These are phyloP conservation scores for Menidia beryllina DNA, from an alignment of 2,113 vertebrate genomes.

Conservation along the genomic window DNA sequence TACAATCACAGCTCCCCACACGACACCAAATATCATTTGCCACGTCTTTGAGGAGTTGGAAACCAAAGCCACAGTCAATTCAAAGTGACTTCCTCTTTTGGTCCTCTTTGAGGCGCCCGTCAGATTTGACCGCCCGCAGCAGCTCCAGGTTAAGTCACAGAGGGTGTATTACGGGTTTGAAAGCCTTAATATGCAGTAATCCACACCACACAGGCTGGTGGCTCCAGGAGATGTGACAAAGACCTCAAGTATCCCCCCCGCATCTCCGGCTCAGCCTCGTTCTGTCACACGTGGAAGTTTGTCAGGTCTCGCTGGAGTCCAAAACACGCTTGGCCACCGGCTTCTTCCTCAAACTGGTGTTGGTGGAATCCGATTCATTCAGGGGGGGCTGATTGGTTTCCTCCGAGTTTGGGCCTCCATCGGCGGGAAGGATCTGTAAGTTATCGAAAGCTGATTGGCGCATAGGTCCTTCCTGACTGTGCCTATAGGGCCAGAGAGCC, in stretches of 20 bases:
- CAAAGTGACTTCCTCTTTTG: too few relatives aligned
- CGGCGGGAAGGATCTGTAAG: slow-evolving; percentile 62
- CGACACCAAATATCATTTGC: too few relatives aligned
- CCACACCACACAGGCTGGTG: not conserved
- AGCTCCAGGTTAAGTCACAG: too few relatives aligned
- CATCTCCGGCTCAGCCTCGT: slow-evolving; percentile 42
- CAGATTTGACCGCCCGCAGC: too few relatives aligned
- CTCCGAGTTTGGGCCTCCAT: slow-evolving; percentile 18
- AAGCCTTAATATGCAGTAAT: slow-evolving; percentile 16
- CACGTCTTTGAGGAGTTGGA: too few relatives aligned
- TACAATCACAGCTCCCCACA: too few relatives aligned
- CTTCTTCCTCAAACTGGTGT: slow-evolving; percentile 31
- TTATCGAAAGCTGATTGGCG: slow-evolving; percentile 80
- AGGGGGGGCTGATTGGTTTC: slow-evolving; percentile 59
- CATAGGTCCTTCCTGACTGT: slow-evolving; percentile 56
- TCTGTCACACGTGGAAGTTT: slow-evolving; percentile 59
- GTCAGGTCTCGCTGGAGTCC: slow-evolving; percentile 41
- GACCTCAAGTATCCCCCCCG: slow-evolving; percentile 7
- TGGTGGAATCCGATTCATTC: slow-evolving; percentile 72
- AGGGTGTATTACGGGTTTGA: not conserved
- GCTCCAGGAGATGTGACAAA: slow-evolving; percentile 19
- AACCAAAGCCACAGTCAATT: too few relatives aligned
- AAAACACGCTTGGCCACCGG: slow-evolving; percentile 24
- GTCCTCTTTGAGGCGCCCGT: too few relatives aligned
- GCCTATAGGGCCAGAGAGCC: slow-evolving; percentile 51